These are phyloP conservation scores for Trypoxylus dichotomus DNA, from an alignment of 1,140 invertebrate species.

Conservation along the genomic window DNA sequence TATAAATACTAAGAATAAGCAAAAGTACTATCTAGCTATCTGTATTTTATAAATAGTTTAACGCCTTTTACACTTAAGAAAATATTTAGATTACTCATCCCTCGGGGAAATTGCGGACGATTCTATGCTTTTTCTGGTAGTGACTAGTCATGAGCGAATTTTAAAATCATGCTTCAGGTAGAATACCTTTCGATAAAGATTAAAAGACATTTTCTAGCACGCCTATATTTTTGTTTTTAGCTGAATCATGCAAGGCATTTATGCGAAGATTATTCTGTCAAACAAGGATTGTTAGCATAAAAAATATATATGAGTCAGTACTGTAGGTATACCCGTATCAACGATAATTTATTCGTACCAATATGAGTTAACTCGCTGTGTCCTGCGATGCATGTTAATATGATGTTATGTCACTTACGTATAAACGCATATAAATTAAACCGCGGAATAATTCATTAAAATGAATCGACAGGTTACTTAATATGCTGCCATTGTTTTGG, in stretches of 20 bases:
- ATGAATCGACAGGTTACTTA: not conserved
- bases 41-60: no score
- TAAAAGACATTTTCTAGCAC: no score
- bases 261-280: not conserved
- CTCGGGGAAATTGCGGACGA: no score
- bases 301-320: not conserved
- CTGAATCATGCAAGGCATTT: not conserved
- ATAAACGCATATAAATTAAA: not conserved
- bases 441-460: conserved; percentile 10
- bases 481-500: not conserved
- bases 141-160: no score
- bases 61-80: no score
- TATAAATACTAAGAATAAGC: no score
- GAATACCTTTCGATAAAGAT: no score
- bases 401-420: not conserved
- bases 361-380: not conserved
- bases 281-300: not conserved
- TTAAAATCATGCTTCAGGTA: no score
- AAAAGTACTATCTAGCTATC: no score
- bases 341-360: not conserved
- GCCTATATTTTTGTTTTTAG: not conserved
- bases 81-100: no score
- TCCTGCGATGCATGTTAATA: not conserved
- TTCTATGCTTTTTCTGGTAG: no score
- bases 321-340: not conserved